A percentile compares a stretch with the other conserved stretches of the same genome.
Evolutionary conservation across 2,797 vertebrate species (phyloP).

Genomic region (Stomatorhinus walkeri): DNA sequence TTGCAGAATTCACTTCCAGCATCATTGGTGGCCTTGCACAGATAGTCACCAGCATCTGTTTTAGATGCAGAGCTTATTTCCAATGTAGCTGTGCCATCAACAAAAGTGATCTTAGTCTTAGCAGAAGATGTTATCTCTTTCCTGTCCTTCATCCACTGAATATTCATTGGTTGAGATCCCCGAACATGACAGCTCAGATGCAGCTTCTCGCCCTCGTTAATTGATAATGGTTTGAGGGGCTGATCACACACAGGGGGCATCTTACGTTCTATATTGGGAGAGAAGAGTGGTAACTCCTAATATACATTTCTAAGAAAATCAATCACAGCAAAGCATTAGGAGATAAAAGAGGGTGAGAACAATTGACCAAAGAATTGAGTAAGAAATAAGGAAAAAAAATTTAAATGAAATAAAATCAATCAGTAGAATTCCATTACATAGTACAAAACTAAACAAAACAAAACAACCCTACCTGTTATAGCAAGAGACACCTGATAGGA

Average conservation of each 20-base stretch:
- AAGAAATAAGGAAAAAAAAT: background rate
- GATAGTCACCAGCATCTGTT: slow-evolving; percentile 83
- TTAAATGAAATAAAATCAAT: background rate
- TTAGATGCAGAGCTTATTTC: slow-evolving; percentile 68
- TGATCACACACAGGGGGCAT: slow-evolving; percentile 85
- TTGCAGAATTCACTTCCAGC: slow-evolving; percentile 84
- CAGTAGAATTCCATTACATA: background rate
- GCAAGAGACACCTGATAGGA: slow-evolving; percentile 71
- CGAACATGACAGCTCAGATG: slow-evolving; percentile 78
- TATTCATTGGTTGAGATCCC: slow-evolving; percentile 79
- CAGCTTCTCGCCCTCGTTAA: slow-evolving; percentile 70
- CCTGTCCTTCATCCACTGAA: slow-evolving; percentile 92
- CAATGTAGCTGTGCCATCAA: slow-evolving; percentile 73
- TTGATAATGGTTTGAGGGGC: slow-evolving; percentile 68
- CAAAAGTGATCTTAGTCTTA: slow-evolving; percentile 76
- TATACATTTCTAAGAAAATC: background rate
- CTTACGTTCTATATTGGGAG: slow-evolving; percentile 70
- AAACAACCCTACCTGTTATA: slow-evolving; percentile 73
- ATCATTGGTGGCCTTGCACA: slow-evolving; percentile 88
- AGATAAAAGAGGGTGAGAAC: background rate
- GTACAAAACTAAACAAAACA: background rate
- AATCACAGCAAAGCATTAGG: background rate
- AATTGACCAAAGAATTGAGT: background rate
- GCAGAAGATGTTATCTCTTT: slow-evolving; percentile 74
- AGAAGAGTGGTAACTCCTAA: slow-evolving; percentile 16